Percentiles rank a stretch among this genome's conserved stretches.
Conservation (phyloP, 2,888 invertebrate genomes). For the Oxyscelio sp. region DNA sequence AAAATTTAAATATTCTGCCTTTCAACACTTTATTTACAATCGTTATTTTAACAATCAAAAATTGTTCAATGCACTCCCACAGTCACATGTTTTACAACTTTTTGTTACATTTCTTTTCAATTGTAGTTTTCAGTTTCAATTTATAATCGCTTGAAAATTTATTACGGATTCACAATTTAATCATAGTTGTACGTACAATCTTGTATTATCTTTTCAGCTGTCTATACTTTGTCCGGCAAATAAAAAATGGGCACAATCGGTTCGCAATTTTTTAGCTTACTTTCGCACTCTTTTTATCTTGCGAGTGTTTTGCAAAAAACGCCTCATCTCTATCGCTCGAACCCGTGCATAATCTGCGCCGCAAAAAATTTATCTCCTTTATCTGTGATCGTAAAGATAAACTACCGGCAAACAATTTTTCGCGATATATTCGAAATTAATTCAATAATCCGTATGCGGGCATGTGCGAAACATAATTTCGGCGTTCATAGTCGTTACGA, state of each 20-base stretch:
- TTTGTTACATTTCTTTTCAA: too few species aligned
- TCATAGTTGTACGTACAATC: too few species aligned
- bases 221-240: not conserved
- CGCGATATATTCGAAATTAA: conserved; percentile 16
- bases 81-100: too few species aligned
- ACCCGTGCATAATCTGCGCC: conserved; percentile 1
- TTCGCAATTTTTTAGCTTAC: conserved; percentile 19
- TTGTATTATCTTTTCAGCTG: too few species aligned
- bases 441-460: conserved; percentile 14
- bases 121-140: too few species aligned
- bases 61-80: too few species aligned
- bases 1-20: too few species aligned
- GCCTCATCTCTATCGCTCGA: conserved; percentile 11
- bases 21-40: too few species aligned
- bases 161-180: too few species aligned
- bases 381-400: conserved; percentile 37
- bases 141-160: too few species aligned
- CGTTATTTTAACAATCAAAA: too few species aligned
- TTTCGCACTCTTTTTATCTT: not conserved
- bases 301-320: conserved; percentile 4
- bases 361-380: conserved; percentile 30
- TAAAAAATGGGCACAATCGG: not conserved
- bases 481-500: conserved; percentile 18
- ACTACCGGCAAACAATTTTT: conserved; percentile 30
- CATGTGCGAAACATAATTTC: conserved; percentile 19